These are phyloP conservation scores for Leptobrachium ailaonicum DNA, from an alignment of 2,113 vertebrate genomes.

Conservation along the genomic window DNA sequence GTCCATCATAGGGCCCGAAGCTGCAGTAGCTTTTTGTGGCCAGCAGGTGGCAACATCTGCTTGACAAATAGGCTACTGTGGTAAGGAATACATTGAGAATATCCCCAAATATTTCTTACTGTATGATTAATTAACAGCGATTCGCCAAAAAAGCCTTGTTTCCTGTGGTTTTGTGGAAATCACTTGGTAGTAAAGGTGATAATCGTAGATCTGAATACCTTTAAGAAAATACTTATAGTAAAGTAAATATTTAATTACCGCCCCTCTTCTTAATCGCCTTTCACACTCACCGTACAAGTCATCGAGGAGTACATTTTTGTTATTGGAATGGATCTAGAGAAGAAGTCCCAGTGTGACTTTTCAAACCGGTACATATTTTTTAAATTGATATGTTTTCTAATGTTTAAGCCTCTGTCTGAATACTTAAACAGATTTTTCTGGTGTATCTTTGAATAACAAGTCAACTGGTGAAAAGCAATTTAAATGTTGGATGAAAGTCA, in stretches of 20 bases:
- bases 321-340: conserved; percentile 35
- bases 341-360: neutral
- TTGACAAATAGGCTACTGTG: no score
- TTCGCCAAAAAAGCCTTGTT: no score
- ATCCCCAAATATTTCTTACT: no score
- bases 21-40: no score
- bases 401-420: conserved; percentile 27
- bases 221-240: no score
- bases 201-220: no score
- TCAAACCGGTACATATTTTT: conserved; percentile 22
- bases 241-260: neutral
- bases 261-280: neutral
- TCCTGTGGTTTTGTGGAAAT: no score
- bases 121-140: no score
- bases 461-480: conserved; percentile 47
- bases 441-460: conserved; percentile 46
- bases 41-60: no score
- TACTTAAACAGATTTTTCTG: conserved; percentile 33
- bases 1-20: no score
- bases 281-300: neutral
- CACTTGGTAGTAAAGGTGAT: no score
- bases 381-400: conserved; percentile 33
- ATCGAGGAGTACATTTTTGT: neutral
- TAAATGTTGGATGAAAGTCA: conserved; percentile 43
- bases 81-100: no score